These are phyloP conservation scores for Heloderma charlesbogerti DNA, from an alignment of 2,113 vertebrate species.

Conservation along the genomic window DNA sequence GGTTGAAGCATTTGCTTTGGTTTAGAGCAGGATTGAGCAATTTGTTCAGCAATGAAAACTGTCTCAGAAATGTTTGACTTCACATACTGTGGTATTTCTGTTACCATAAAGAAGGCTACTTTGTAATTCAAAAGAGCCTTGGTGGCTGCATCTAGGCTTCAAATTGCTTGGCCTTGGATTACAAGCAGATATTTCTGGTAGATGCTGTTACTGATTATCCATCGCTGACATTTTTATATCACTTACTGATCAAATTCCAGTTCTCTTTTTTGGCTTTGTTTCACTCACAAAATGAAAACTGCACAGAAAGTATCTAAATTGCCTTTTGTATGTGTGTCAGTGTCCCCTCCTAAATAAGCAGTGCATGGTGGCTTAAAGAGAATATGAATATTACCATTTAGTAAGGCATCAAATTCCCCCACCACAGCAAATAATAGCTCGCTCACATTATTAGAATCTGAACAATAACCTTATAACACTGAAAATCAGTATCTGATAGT, in stretches of 20 bases:
- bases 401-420: background rate
- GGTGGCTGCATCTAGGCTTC: background rate
- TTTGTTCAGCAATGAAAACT: slow-evolving; percentile 11
- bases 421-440: slow-evolving; percentile 15
- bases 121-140: background rate
- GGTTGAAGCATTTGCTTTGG: background rate
- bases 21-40: background rate
- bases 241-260: background rate
- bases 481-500: background rate
- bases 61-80: background rate
- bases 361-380: slow-evolving; percentile 11
- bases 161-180: background rate
- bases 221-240: background rate
- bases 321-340: slow-evolving; percentile 13
- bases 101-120: background rate
- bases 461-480: background rate
- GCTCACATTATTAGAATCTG: background rate
- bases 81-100: background rate
- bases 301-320: background rate
- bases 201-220: slow-evolving; percentile 16
- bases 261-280: background rate
- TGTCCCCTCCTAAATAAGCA: slow-evolving; percentile 9
- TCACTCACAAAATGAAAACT: slow-evolving; percentile 5
- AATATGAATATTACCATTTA: slow-evolving; percentile 16
- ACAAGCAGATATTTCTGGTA: slow-evolving; percentile 14